Conservation (phyloP, 2,888 invertebrate genomes). For the Chironomus tentans region DNA sequence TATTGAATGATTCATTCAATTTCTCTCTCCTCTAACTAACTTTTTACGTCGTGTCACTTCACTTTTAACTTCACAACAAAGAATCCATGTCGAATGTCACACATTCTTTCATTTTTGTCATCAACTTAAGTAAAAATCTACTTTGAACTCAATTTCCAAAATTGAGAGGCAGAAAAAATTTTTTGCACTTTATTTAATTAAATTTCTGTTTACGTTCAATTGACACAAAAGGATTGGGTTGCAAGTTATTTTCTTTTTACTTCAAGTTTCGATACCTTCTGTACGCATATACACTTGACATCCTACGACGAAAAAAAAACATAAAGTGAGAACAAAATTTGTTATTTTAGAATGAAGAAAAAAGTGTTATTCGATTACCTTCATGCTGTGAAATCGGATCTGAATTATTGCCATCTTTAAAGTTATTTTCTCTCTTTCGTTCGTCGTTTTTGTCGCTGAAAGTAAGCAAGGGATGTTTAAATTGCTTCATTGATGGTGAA, state of each 20-base stretch:
- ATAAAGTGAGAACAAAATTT: neutral
- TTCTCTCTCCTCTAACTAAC: neutral
- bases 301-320: neutral
- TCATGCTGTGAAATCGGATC: slow-evolving; percentile 17
- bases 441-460: too few species aligned
- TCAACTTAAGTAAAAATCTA: neutral
- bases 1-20: slow-evolving; percentile 4
- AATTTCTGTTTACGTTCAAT: slow-evolving; percentile 3
- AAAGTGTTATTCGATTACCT: slow-evolving; percentile 13
- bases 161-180: slow-evolving; percentile 7
- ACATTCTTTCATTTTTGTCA: neutral
- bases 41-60: neutral
- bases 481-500: too few species aligned
- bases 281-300: too few species aligned
- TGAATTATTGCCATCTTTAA: slow-evolving; percentile 2
- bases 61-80: neutral
- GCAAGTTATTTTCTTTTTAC: neutral
- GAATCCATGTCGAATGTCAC: slow-evolving; percentile 21
- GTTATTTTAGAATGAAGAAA: neutral
- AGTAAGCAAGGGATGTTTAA: too few species aligned
- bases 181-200: slow-evolving; percentile 25
- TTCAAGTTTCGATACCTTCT: too few species aligned
- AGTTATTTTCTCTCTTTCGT: neutral
- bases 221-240: slow-evolving; percentile 2
- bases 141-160: slow-evolving; percentile 24